Evolutionary conservation across 2,797 vertebrate species (phyloP).

Genomic region (Pseudochirops corinnae): DNA sequence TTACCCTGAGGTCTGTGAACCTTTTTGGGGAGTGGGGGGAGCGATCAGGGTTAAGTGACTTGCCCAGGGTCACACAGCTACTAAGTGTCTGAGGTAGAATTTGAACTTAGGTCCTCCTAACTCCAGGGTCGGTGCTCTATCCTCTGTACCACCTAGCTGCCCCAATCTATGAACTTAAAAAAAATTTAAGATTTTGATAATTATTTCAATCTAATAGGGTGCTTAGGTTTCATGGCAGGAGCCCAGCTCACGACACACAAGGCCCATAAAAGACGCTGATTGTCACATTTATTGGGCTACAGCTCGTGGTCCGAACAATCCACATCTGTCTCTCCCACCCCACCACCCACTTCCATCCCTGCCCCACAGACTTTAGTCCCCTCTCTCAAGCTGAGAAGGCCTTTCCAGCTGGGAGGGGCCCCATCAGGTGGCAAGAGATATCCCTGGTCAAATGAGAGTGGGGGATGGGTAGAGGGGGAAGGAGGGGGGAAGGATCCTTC

Average conservation of each 20-base stretch:
- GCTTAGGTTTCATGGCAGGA: background rate
- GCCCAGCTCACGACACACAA: background rate
- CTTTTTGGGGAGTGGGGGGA: background rate
- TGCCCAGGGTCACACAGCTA: background rate
- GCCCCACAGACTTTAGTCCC: background rate
- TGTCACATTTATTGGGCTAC: slow-evolving; percentile 78
- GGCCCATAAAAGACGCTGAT: slow-evolving; percentile 29
- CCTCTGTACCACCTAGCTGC: background rate
- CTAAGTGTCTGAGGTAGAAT: background rate
- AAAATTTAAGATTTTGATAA: background rate
- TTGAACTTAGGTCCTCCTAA: background rate
- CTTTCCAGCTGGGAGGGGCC: background rate
- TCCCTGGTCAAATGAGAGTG: background rate
- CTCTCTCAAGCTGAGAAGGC: background rate
- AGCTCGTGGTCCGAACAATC: slow-evolving; percentile 62
- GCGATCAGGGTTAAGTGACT: too few species aligned
- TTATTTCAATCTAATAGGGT: background rate
- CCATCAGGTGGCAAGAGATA: background rate
- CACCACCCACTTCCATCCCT: background rate
- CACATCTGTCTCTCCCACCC: slow-evolving; percentile 3
- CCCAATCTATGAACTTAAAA: background rate
- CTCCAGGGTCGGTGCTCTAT: background rate
- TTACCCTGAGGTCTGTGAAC: background rate
- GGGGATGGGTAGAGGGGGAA: background rate
- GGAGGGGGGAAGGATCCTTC: background rate